Evolutionary conservation across 2,888 invertebrate genomes (phyloP).

Genomic region (Chymomyza fuscimana): DNA sequence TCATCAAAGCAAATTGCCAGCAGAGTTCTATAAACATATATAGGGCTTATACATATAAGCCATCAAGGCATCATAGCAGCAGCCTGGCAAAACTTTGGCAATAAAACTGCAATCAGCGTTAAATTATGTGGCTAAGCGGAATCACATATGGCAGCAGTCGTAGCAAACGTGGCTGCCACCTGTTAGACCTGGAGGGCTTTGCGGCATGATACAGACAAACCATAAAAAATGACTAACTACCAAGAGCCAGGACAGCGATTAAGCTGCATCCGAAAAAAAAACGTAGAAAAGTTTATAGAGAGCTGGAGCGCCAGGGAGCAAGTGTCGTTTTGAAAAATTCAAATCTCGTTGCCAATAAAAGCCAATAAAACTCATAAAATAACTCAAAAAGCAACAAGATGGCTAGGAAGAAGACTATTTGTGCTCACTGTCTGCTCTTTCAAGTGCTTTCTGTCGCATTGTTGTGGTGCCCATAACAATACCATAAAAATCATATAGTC

Average conservation of each 20-base stretch:
- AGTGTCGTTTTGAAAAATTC: constrained; percentile 72
- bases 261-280: constrained; percentile 21
- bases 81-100: constrained; percentile 65
- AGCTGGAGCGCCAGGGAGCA: constrained; percentile 8
- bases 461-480: constrained; percentile 60
- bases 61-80: neutral
- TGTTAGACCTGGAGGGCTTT: constrained; percentile 62
- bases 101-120: constrained; percentile 76
- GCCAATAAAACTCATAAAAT: constrained; percentile 76
- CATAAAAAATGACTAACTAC: constrained; percentile 78
- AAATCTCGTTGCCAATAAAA: constrained; percentile 74
- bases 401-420: neutral
- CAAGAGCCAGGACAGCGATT: constrained; percentile 23
- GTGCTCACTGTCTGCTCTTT: constrained; percentile 33
- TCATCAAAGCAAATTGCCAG: constrained; percentile 32
- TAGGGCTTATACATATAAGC: neutral
- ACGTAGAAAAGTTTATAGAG: constrained; percentile 7
- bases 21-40: neutral
- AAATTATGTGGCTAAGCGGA: constrained; percentile 67
- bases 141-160: constrained; percentile 31
- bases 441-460: constrained; percentile 69
- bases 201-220: constrained; percentile 38
- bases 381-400: constrained; percentile 54
- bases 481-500: neutral
- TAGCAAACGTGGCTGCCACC: constrained; percentile 58